Percentiles rank a stretch among this genome's conserved stretches.
These are phyloP conservation scores for Cacatua alba DNA, from an alignment of 2,113 vertebrate species.

Conservation along the genomic window DNA sequence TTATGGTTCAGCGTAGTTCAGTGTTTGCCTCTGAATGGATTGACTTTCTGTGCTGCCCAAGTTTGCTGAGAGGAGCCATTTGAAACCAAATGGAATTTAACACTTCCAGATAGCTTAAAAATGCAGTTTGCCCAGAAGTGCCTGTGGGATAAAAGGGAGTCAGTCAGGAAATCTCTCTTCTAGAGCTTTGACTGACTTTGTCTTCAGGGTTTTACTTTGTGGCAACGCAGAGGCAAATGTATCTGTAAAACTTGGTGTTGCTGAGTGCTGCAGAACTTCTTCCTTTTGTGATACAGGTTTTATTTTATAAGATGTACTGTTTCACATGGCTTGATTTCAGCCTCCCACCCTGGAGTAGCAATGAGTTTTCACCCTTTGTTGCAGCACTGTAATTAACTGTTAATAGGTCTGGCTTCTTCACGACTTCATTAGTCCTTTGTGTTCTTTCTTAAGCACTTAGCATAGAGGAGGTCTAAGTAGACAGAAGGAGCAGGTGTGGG, in stretches of 20 bases:
- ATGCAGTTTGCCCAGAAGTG: no score
- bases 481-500: not conserved
- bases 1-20: not conserved
- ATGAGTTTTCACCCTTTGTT: not conserved
- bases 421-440: fast-evolving
- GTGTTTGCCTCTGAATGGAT: no score
- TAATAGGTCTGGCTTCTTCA: not conserved
- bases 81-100: no score
- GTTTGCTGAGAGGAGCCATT: no score
- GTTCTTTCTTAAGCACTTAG: not conserved
- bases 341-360: not conserved
- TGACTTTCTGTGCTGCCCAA: no score
- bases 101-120: no score
- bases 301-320: not conserved
- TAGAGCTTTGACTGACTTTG: not conserved
- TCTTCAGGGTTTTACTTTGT: not conserved
- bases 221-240: not conserved
- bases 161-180: not conserved
- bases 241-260: not conserved
- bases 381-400: not conserved
- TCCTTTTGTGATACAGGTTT: not conserved
- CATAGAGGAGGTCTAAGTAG: not conserved
- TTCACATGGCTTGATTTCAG: not conserved
- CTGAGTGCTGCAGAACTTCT: not conserved
- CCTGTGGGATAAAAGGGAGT: no score